Conservation (phyloP, 2,888 invertebrate species). For the Mythimna vitellina region DNA sequence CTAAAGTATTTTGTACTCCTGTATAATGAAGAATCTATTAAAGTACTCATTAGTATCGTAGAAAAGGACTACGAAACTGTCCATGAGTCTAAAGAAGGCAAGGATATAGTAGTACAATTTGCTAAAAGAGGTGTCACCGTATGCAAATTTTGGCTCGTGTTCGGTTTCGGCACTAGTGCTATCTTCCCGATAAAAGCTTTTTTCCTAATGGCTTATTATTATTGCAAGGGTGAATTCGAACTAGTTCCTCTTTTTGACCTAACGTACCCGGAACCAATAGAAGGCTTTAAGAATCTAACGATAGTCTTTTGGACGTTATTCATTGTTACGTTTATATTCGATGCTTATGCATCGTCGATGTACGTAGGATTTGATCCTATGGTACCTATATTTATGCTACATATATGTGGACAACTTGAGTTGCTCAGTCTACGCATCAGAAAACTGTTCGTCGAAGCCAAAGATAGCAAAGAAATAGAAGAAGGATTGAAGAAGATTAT, state of each 20-base stretch:
- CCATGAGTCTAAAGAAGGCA: constrained; percentile 67
- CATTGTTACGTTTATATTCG: constrained; percentile 66
- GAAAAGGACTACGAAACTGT: constrained; percentile 74
- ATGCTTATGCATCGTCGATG: constrained; percentile 69
- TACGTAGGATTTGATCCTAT: constrained; percentile 82
- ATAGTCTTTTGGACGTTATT: constrained; percentile 67
- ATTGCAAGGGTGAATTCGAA: constrained; percentile 68
- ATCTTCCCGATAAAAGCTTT: constrained; percentile 77
- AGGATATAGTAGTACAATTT: constrained; percentile 69
- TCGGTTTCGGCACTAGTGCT: constrained; percentile 63
- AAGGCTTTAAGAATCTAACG: constrained; percentile 68
- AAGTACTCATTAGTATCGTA: constrained; percentile 68
- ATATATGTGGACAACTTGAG: constrained; percentile 80
- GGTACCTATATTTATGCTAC: constrained; percentile 81
- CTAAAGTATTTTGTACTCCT: constrained; percentile 75
- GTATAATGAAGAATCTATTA: constrained; percentile 66
- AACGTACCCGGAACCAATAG: constrained; percentile 71
- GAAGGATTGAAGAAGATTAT: constrained; percentile 74
- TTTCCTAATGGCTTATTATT: constrained; percentile 71
- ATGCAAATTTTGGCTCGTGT: constrained; percentile 73
- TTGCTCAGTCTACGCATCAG: constrained; percentile 73
- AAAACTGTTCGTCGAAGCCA: constrained; percentile 66
- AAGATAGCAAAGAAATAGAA: constrained; percentile 63
- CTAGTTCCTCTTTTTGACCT: constrained; percentile 76
- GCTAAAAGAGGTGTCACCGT: constrained; percentile 70